Evolutionary conservation across 2,113 vertebrate genomes (phyloP), one percentile per base, ranked within the genome.

Genomic region (Takifugu flavidus): DNA sequence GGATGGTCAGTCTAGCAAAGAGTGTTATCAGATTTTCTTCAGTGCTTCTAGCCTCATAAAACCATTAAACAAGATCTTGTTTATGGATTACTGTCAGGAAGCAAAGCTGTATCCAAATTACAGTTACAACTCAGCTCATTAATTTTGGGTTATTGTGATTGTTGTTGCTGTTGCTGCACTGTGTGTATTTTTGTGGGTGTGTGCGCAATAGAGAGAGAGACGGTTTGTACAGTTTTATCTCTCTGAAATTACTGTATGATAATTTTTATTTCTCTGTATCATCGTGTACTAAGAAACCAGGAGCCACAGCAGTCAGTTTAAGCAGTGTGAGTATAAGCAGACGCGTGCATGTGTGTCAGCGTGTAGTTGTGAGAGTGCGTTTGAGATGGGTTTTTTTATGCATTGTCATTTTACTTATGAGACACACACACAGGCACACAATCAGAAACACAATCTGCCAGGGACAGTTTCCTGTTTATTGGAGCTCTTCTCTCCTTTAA

Each of bases 401-500:
- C 20, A 20, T 20, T 20, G 20, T 20, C 20, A 20, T 20, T 20
- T 20, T 20, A 43, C 42, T 12, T 47, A 70, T 55, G 61, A 74
- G 64, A 62, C 66, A 79, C 13, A 65, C 83, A 83, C 71, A 84
- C 80, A 65, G 74, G 53, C 62, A 42, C 56, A 79, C 31, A 51
- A 2, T 3, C 49, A 51, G 7, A 51, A 60, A 74, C 58, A 66
- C 64, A n/a, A 59, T n/a, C 31, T 25, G 65, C 73, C 64, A 82
- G 53, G 72, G 82, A 76, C 75, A 31, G 82, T 84, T 87, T 84
- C 75, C 79, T 86, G 86, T 70, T 84, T 84, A 87, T 86, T 87
- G 86, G 82, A 79, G 82, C 84, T 74, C 67, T 73, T 68, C 82
- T 82, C 72, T 78, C 86, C 82, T 84, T 87, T 88, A 88, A 88